A percentile compares a stretch with the other conserved stretches of the same genome.
These are phyloP conservation scores for Smittia sp. DNA, from an alignment of 2,888 invertebrate species.

Conservation along the genomic window DNA sequence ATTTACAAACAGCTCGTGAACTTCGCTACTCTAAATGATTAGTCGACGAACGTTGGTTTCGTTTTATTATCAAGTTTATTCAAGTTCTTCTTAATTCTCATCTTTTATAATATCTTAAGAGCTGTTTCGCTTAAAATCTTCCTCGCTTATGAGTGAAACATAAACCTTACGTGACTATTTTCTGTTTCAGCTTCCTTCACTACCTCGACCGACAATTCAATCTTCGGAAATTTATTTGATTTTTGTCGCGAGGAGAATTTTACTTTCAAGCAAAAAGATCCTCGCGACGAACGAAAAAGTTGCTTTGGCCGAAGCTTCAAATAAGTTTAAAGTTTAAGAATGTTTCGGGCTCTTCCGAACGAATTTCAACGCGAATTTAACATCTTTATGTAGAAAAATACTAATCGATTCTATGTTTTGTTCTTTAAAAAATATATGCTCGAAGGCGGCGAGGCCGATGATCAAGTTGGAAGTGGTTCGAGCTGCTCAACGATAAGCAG, in stretches of 20 bases:
- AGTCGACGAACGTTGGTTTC: not conserved
- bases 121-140: conserved; percentile 18
- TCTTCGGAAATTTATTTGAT: too few relatives aligned
- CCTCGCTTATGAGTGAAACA: not conserved
- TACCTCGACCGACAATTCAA: too few relatives aligned
- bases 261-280: not conserved
- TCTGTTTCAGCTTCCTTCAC: not conserved
- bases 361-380: not conserved
- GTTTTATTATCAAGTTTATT: conserved; percentile 31
- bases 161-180: conserved; percentile 27
- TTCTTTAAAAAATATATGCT: not conserved
- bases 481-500: too few relatives aligned
- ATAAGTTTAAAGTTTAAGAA: conserved; percentile 5
- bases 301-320: conserved; percentile 40
- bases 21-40: not conserved
- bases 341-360: not conserved
- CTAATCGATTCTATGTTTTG: not conserved
- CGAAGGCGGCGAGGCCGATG: not conserved
- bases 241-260: not conserved
- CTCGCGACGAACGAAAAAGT: not conserved
- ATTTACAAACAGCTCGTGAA: not conserved
- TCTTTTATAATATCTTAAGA: conserved; percentile 38
- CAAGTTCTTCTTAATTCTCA: conserved; percentile 10
- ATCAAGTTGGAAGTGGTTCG: too few relatives aligned
- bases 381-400: not conserved